These are phyloP conservation scores for Drosophila affinis DNA, from an alignment of 2,888 invertebrate species.

Conservation along the genomic window DNA sequence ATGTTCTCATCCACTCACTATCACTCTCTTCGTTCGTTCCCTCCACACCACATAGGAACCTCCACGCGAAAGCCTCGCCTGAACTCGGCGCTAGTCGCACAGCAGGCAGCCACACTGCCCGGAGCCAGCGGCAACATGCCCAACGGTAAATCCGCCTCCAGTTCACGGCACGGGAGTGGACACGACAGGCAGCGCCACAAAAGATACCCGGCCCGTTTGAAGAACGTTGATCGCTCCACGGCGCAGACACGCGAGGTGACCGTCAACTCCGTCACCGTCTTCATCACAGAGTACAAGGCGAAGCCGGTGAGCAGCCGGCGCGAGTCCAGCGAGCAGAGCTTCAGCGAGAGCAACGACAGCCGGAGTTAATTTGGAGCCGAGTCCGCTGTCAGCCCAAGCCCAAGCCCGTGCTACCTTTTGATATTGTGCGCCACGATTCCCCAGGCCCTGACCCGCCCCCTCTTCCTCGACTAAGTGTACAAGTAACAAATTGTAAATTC, in stretches of 20 bases:
- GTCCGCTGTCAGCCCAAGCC: background rate
- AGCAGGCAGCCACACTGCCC: conserved; percentile 93
- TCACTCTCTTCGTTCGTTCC: conserved; percentile 1
- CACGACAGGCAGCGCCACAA: conserved; percentile 86
- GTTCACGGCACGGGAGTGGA: conserved; percentile 81
- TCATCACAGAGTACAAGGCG: conserved; percentile 97
- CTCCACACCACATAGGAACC: conserved; percentile 86
- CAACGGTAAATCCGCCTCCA: conserved; percentile 82
- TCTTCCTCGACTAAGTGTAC: conserved; percentile 1
- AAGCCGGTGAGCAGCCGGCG: conserved; percentile 85
- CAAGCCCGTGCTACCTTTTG: conserved; percentile 20
- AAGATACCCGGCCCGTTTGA: conserved; percentile 91
- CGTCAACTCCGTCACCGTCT: conserved; percentile 97
- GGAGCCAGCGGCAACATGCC: conserved; percentile 85
- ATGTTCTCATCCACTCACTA: background rate
- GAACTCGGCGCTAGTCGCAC: conserved; percentile 98
- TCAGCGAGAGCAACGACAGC: conserved; percentile 84
- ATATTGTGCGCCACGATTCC: conserved; percentile 32
- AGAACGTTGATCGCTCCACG: conserved; percentile 96
- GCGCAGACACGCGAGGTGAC: conserved; percentile 97
- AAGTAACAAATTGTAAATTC: conserved; percentile 69
- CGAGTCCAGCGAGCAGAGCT: conserved; percentile 84
- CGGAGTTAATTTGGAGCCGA: conserved; percentile 80
- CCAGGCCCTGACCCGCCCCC: conserved; percentile 17
- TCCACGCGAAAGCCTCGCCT: conserved; percentile 96